Evolutionary conservation across 2,888 invertebrate species (phyloP).

Genomic region (Biston stratarius): DNA sequence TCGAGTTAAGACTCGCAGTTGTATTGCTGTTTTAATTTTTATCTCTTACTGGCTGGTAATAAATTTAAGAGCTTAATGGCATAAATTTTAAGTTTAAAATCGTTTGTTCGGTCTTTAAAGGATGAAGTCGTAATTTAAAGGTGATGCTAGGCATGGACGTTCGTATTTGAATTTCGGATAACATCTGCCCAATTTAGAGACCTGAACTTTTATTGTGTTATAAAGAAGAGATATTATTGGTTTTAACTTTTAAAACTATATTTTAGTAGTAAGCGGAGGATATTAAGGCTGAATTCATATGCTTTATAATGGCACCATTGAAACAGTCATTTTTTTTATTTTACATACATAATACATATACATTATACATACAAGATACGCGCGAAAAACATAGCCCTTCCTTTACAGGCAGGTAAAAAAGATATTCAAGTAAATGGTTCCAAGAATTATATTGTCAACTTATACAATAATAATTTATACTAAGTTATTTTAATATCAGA

Average conservation of each 20-base stretch:
- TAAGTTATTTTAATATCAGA: too few species aligned
- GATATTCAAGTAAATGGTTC: background rate
- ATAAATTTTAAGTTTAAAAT: slow-evolving; percentile 48
- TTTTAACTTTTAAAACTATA: slow-evolving; percentile 21
- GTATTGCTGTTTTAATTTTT: slow-evolving; percentile 53
- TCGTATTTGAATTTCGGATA: slow-evolving; percentile 57
- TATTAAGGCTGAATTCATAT: too few species aligned
- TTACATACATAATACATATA: too few species aligned
- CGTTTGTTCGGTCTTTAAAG: slow-evolving; percentile 47
- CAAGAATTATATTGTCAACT: too few species aligned
- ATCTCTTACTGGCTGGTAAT: slow-evolving; percentile 43
- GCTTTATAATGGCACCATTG: too few species aligned
- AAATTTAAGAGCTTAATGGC: slow-evolving; percentile 47
- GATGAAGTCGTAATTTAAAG: slow-evolving; percentile 56
- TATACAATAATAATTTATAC: too few species aligned
- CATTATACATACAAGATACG: too few species aligned
- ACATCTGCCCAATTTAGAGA: slow-evolving; percentile 54
- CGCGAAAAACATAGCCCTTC: too few species aligned
- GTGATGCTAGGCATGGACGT: slow-evolving; percentile 57
- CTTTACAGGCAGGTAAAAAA: too few species aligned
- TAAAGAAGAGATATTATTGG: slow-evolving; percentile 38
- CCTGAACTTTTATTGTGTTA: slow-evolving; percentile 47
- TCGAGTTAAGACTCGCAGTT: slow-evolving; percentile 61
- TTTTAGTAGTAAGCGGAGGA: background rate
- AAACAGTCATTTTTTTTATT: background rate